Base-by-base conservation (phyloP, 2,113 vertebrate genomes). In the Aspidoscelis tigris region DNA sequence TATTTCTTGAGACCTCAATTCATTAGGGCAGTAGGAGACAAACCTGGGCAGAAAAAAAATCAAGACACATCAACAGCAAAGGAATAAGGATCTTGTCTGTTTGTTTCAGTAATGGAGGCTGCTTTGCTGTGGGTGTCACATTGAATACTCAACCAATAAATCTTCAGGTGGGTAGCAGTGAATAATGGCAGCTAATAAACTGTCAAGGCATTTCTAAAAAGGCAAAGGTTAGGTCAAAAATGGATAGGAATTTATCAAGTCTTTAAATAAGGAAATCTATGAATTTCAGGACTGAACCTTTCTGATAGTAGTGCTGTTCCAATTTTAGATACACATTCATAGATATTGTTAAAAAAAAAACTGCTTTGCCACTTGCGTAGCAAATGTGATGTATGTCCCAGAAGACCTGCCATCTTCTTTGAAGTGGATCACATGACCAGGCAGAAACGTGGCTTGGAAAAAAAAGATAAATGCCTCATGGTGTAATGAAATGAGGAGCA, bases 381-480 rank as follows among this genome's bases (percentile, higher is more conserved):
- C 10, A 39, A 82, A 9, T 16, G 9, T 9, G 39, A 21, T 39
- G 39, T n/a, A 74, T 43, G 7, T 85, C 70, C 44, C 61, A 11
- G 43, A 50, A 65, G 55, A 79, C 26, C 55, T 50, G 58, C 16
- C 64, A 55, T 55, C 16, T 80, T 2, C 7, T 53, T 80, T 74
- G 44, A 80, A 85, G 77, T 41, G n/a, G 61, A 12, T 47, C 41
- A 50, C 14, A 21, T 84, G 83, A 79, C 39, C 26, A 66, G 10
- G 50, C 76, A 41, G 11, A 0, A 68, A 85, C 22, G 6, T 80
- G 64, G 58, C 7, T 41, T 89, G 16, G 24, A 50, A 69, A 61
- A 55, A 69, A 75, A 41, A 78, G 66, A 21, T 58, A 74, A 12
- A 3, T 65, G 47, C 68, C n/a, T 80, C 64, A 58, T 26, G n/a